Conservation (phyloP, 2,113 vertebrate species). For the Gnathonemus longibarbis region DNA sequence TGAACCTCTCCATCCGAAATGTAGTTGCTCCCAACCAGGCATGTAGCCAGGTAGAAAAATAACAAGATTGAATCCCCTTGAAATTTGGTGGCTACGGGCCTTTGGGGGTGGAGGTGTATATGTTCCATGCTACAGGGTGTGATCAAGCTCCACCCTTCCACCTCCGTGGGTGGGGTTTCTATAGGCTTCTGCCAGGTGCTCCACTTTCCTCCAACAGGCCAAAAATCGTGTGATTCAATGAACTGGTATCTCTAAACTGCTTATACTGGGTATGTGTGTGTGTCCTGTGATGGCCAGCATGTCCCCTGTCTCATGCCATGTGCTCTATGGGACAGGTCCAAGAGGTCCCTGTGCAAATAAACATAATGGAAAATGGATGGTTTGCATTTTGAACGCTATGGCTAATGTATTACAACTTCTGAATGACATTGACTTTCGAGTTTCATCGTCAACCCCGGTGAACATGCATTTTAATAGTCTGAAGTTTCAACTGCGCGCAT, state of each 20-base stretch:
- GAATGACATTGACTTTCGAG: not conserved
- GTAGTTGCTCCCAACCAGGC: not conserved
- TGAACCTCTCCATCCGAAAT: not conserved
- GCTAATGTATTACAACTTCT: not conserved
- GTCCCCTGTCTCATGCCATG: not conserved
- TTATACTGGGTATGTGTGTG: not conserved
- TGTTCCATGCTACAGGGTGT: not conserved
- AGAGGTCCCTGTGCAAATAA: not conserved
- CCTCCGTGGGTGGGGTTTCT: not conserved
- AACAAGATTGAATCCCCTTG: not conserved
- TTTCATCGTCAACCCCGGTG: not conserved
- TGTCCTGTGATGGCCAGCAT: not conserved
- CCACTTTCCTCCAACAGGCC: not conserved
- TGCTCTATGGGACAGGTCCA: not conserved
- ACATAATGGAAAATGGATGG: not conserved
- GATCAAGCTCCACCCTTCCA: not conserved
- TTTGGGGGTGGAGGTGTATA: not conserved
- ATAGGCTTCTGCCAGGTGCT: not conserved
- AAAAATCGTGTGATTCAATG: not conserved
- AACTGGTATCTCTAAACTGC: not conserved
- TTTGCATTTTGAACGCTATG: not conserved
- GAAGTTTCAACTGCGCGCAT: not conserved
- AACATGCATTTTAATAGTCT: constrained; percentile 7
- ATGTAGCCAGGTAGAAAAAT: not conserved
- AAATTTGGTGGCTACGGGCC: not conserved